These are phyloP conservation scores for Sylvilagus floridanus DNA, from an alignment of 2,797 vertebrate species.

Conservation along the genomic window DNA sequence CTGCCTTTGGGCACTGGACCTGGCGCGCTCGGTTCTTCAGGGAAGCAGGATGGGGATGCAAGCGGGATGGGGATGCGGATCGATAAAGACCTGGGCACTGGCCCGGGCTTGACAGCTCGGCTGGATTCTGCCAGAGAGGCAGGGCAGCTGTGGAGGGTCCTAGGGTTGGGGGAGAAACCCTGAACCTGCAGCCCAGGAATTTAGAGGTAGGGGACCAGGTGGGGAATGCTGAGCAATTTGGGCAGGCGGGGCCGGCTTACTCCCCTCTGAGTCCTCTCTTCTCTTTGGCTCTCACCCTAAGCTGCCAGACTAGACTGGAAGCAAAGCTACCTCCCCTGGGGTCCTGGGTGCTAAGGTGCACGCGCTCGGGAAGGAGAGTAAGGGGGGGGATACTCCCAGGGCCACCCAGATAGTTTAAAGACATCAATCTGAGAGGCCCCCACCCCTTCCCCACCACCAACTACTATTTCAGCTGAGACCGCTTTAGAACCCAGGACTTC, in stretches of 20 bases:
- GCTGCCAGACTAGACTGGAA: not conserved
- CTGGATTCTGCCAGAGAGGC: not conserved
- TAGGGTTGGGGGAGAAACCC: not conserved
- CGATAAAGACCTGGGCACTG: fast-evolving
- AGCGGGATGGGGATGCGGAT: not conserved
- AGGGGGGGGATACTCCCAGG: not conserved
- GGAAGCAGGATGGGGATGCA: not conserved
- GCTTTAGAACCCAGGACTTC: not conserved
- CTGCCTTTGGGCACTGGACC: not conserved
- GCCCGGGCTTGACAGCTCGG: not conserved
- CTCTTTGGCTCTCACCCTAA: not conserved
- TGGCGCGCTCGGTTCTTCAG: not conserved
- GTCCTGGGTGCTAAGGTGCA: not conserved
- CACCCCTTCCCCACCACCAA: not conserved
- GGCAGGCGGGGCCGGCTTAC: not conserved
- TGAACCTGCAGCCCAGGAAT: not conserved
- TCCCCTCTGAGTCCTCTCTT: not conserved
- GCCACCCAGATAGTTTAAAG: not conserved
- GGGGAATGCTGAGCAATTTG: not conserved
- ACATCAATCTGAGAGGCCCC: not conserved
- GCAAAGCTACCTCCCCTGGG: not conserved
- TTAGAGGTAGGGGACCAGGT: not conserved
- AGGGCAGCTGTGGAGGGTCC: not conserved
- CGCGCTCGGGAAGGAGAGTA: no score
- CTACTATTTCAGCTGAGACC: not conserved